Evolutionary conservation across 2,888 invertebrate genomes (phyloP), one percentile per base, ranked within the genome.

Genomic region (Cenopis cana): DNA sequence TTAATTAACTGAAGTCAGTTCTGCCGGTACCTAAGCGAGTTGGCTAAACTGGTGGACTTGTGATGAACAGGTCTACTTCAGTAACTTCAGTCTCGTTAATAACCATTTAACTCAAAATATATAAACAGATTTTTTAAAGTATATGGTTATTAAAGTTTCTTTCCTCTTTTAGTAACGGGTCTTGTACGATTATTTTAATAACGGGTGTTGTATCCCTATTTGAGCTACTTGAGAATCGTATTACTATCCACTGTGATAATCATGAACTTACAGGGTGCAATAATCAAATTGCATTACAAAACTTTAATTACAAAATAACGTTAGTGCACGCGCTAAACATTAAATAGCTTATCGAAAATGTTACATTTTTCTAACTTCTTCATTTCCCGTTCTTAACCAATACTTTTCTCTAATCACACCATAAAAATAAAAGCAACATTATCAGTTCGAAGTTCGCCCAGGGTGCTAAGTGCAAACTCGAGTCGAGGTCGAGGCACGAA

Each of bases 391-490:
- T 29, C 29, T 20, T 24, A 24, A 55, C 14, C 5, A 18, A 10
- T 36, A 1, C n/a, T 36, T n/a, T 52, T 20, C 18, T 17, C n/a
- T 54, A 52, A 64, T 54, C 14, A 52, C 62, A 52, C 38, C n/a
- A 64, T 18, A 50, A 54, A n/a, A 64, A 52, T 52, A 18, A 36
- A 60, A 46, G 46, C 41, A 20, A 49, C 52, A 38, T 54, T 36
- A 62, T 14, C 62, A 38, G 52, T 38, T 54, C 36, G 17, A 18
- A 61, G 61, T 50, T 52, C 69, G 55, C 55, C 74, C 66, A 74
- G 46, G 74, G 68, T 66, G 76, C 76, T 87, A 88, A 88, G 88
- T 88, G 87, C 84, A 84, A 86, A 87, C 80, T 81, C 82, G 81
- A 75, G 83, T 88, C 78, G 76, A 72, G 74, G 83, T 88, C 78